A percentile compares a stretch with the other conserved stretches of the same genome.
Conservation (phyloP, 2,797 vertebrate species). For the Lerista edwardsae region DNA sequence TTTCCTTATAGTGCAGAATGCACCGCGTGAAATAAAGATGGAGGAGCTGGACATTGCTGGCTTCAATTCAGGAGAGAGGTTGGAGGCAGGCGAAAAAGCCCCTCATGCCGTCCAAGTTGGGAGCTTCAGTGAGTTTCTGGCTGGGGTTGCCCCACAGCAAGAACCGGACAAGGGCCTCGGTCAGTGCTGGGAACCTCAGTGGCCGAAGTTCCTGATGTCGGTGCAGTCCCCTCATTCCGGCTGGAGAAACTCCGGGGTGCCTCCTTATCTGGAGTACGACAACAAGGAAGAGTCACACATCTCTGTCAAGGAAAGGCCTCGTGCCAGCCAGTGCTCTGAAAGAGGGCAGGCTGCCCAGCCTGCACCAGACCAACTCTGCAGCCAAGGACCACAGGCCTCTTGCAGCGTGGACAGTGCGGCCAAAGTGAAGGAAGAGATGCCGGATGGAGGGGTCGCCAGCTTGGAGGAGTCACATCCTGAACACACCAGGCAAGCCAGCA, state of each 20-base stretch:
- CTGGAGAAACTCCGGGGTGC: not conserved
- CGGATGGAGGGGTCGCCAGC: not conserved
- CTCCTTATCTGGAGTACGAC: not conserved
- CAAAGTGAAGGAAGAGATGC: not conserved
- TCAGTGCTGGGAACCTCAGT: not conserved
- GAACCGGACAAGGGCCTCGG: not conserved
- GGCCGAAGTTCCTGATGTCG: too few relatives aligned
- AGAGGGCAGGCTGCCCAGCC: too few relatives aligned
- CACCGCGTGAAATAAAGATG: not conserved
- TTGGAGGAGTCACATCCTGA: rapidly evolving
- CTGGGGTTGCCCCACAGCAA: not conserved
- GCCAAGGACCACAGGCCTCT: not conserved
- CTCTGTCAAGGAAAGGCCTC: not conserved
- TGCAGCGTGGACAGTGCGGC: not conserved
- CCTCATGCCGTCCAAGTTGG: not conserved
- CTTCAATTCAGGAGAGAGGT: not conserved
- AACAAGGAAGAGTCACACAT: not conserved
- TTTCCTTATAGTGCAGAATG: not conserved
- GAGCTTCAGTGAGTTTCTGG: not conserved
- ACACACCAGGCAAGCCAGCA: not conserved
- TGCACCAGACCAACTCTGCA: not conserved
- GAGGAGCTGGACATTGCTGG: not conserved
- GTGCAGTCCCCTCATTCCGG: not conserved
- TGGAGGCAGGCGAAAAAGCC: not conserved
- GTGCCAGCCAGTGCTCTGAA: not conserved